Percentiles rank a stretch among this genome's conserved stretches.
Evolutionary conservation across 30 jellyfish, hydroid and myxozoan genomes (phyloP).

Genomic region (Aurelia coerulea): DNA sequence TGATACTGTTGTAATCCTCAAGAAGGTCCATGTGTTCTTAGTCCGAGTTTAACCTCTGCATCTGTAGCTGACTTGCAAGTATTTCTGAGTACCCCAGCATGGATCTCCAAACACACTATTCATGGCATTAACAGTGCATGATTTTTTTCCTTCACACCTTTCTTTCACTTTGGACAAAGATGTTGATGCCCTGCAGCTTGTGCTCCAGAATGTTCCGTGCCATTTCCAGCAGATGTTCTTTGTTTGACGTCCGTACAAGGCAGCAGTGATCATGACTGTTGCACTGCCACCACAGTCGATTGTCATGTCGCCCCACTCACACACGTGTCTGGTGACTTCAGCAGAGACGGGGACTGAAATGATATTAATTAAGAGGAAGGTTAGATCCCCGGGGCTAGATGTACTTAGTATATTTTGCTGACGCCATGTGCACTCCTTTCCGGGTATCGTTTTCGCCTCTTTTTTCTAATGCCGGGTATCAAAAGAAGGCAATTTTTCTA

Average conservation of each 20-base stretch:
- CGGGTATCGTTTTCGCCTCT: too few relatives aligned
- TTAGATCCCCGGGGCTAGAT: too few relatives aligned
- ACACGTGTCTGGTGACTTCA: slow-evolving; percentile 1
- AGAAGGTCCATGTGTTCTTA: too few relatives aligned
- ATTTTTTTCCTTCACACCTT: slow-evolving; percentile 15
- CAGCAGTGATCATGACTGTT: neutral
- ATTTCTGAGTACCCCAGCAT: slow-evolving; percentile 11
- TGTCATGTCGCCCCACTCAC: neutral
- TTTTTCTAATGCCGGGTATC: too few relatives aligned
- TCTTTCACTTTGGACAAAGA: slow-evolving; percentile 1
- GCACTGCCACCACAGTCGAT: slow-evolving; percentile 16
- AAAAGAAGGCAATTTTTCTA: too few relatives aligned
- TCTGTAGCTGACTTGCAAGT: slow-evolving; percentile 13
- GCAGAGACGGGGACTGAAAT: slow-evolving; percentile 13
- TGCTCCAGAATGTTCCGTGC: neutral
- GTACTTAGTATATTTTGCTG: too few relatives aligned
- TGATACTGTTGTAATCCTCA: too few relatives aligned
- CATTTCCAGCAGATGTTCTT: slow-evolving; percentile 13
- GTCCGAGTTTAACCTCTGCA: neutral
- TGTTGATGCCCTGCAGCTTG: neutral
- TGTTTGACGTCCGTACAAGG: slow-evolving; percentile 24
- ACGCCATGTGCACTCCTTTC: too few relatives aligned
- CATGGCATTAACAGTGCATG: slow-evolving; percentile 8
- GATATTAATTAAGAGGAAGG: neutral
- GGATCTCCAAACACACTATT: slow-evolving; percentile 44